Evolutionary conservation across 2,797 vertebrate genomes (phyloP).

Genomic region (Dermochelys coriacea): DNA sequence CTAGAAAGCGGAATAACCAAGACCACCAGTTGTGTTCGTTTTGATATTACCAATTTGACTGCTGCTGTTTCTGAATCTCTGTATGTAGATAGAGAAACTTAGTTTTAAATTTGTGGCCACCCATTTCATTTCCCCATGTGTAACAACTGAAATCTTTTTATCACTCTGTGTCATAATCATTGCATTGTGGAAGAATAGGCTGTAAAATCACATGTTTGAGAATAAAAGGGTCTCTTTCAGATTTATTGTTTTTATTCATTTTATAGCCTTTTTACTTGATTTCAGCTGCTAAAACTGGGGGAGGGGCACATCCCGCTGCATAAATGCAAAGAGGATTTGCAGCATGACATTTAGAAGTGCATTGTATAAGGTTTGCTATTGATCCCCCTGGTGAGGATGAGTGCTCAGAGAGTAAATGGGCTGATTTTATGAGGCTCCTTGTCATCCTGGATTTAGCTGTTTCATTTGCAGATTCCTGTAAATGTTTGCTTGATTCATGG

Average conservation of each 20-base stretch:
- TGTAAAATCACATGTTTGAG: conserved; percentile 15
- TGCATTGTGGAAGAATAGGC: background rate
- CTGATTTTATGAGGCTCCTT: conserved; percentile 85
- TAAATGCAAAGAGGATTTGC: conserved; percentile 81
- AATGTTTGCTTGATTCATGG: conserved; percentile 89
- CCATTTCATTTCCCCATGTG: conserved; percentile 19
- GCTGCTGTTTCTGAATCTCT: background rate
- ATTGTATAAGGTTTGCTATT: conserved; percentile 84
- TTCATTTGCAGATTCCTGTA: conserved; percentile 90
- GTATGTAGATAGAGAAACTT: background rate
- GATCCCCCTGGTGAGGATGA: conserved; percentile 82
- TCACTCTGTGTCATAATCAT: background rate
- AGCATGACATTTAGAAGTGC: conserved; percentile 80
- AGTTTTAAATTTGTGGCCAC: conserved; percentile 7
- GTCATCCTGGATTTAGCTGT: conserved; percentile 88
- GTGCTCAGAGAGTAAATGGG: conserved; percentile 83
- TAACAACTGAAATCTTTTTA: background rate
- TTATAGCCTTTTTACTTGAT: conserved; percentile 58
- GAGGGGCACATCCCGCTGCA: conserved; percentile 61
- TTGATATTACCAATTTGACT: background rate
- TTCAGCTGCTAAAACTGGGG: conserved; percentile 65
- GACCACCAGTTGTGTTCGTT: background rate
- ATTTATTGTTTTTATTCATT: conserved; percentile 57
- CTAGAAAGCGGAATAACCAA: background rate
- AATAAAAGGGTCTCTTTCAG: background rate